Conservation (phyloP, 1,140 invertebrate genomes). For the Pygmarrhopalites habei region DNA sequence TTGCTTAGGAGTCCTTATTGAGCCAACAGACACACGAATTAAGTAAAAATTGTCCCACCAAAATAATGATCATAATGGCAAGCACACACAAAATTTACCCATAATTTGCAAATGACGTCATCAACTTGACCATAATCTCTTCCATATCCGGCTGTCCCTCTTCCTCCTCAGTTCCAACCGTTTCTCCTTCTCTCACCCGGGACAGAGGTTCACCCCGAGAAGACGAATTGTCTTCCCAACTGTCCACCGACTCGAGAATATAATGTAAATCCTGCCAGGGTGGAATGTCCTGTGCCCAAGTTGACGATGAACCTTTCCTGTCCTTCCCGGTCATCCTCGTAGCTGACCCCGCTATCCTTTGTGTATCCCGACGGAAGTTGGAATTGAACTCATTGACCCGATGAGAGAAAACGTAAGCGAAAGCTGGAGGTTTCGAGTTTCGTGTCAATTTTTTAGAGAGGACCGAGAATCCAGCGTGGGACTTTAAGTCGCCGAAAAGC, state of each 20-base stretch:
- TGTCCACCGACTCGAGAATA: neutral
- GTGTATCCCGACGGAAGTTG: neutral
- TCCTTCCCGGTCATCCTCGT: neutral
- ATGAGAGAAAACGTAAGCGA: constrained; percentile 8
- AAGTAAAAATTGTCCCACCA: neutral
- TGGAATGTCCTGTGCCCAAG: too few species aligned
- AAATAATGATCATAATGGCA: neutral
- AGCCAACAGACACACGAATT: too few species aligned
- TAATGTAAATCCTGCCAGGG: constrained; percentile 17
- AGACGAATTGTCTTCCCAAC: neutral
- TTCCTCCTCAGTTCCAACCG: neutral
- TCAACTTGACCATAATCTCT: constrained; percentile 14
- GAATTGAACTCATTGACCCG: neutral
- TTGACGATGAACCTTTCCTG: too few species aligned
- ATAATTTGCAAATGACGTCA: constrained; percentile 22
- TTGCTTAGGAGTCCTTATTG: neutral
- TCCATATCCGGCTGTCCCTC: neutral
- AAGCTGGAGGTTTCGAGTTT: constrained; percentile 8
- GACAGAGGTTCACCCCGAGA: neutral
- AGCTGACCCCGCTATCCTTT: neutral
- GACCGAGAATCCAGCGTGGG: constrained; percentile 5
- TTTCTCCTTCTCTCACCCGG: neutral
- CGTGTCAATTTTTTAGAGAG: constrained; percentile 1
- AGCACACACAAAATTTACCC: neutral
- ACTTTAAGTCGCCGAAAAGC: constrained; percentile 21